Evolutionary conservation across 2,888 invertebrate species (phyloP), one percentile per base, ranked within the genome.

Genomic region (Sisyra nigra): DNA sequence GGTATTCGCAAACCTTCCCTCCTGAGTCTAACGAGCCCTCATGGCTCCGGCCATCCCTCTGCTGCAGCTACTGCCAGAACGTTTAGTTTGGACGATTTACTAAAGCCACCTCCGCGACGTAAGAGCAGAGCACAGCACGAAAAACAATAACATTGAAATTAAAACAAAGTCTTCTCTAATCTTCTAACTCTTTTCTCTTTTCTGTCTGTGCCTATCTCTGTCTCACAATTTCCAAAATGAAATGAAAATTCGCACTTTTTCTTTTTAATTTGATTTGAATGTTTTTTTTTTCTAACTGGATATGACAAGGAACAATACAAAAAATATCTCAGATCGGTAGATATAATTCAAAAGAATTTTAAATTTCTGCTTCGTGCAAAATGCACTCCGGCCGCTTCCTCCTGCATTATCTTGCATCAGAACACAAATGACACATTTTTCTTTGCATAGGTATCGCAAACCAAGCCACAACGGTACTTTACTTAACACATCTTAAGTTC

Each of bases 1-100:
- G 82, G 83, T 75, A 81, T 84, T 69, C 79, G 84, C 72, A 85
- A 84, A 77, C 81, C 83, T 67, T 84, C 83, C 65, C 76, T 83
- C 68, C 72, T 83, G 67, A 81, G 81, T 69, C 76, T 81, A 67
- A 76, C 80, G 74, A 71, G 76, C 67, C 69, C 72, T 68, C 62
- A 64, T 65, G 49, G 54, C 56, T 53, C 53, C 49, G 46, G 53
- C 49, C 59, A 60, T 54, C 57, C 58, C 51, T 53, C 63, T 53
- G 66, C 67, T 53, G 73, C 74, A 64, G 69, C 73, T 56, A 74
- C 80, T 65, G 77, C 78, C 64, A 74, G 83, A 70, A 83, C 84
- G 64, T 83, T 83, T 75, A 83, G 82, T 74, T 76, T 83, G 73
- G 84, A 84, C 74, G 83, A 84, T 78, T 77, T 84, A 68, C 78